Evolutionary conservation across 2,797 vertebrate species (phyloP), one percentile per base, ranked within the genome.

Genomic region (Tenualosa ilisha): DNA sequence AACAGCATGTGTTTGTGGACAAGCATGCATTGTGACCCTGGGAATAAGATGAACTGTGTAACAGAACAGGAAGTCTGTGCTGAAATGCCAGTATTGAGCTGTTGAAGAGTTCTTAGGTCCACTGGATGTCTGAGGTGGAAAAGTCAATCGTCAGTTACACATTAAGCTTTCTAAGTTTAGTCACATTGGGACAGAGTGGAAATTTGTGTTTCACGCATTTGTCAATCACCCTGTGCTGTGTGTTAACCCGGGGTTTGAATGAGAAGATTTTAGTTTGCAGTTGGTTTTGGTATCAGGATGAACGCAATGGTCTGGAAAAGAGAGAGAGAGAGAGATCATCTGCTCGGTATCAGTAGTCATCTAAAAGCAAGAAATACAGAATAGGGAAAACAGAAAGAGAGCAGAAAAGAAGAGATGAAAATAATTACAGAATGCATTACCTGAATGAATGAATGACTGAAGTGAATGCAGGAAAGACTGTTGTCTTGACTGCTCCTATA

Each of bases 131-230:
- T 68, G n/a, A 8, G 20, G n/a, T 68, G 24, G 6, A 68, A 68
- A 68, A 51, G 63, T 84, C 8, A 83, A 40, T 50, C 26, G 8
- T 49, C 51, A 43, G 86, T 92, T 92, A 85, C 91, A 89, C 79
- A 90, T 92, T 93, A 91, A 91, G 22, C 88, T 43, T 20, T 90
- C 88, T 59, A 20, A 59, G 56, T 59, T 59, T n/a, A 59, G 56
- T 59, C 56, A 59, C 56, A 59, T 59, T 20, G 56, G 20, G 56
- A 20, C 20, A n/a, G 20, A 22, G 56, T n/a, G 56, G 5, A 59
- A 59, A n/a, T 22, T 20, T 22, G 56, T 59, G 56, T 59, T 4
- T 59, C 6, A 20, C 56, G 22, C 6, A 20, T 22, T 22, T 4
- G 31, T 6, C 56, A 22, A 22, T 59, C 20, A 6, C 20, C 20